Percentiles rank a stretch among this genome's conserved stretches.
These are phyloP conservation scores for Sturmia bella DNA, from an alignment of 2,888 invertebrate species.

Conservation along the genomic window DNA sequence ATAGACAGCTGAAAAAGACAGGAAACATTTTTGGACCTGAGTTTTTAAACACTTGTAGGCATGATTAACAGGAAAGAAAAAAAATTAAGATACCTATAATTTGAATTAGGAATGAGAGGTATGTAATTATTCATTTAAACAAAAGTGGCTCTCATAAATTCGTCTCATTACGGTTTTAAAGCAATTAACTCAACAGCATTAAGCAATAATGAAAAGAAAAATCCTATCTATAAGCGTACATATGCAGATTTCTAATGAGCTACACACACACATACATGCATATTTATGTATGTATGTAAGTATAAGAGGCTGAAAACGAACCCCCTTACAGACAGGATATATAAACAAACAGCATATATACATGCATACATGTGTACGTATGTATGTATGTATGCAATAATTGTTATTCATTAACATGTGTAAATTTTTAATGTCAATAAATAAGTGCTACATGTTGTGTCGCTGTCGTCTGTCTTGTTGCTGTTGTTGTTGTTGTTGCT, in stretches of 20 bases:
- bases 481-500: constrained; percentile 40
- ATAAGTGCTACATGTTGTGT: constrained; percentile 61
- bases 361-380: too few relatives aligned
- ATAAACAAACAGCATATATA: too few relatives aligned
- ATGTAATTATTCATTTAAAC: not conserved
- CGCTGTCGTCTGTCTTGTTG: constrained; percentile 24
- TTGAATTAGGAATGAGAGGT: too few relatives aligned
- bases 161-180: constrained; percentile 36
- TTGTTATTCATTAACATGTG: constrained; percentile 17
- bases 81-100: not conserved
- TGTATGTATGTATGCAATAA: too few relatives aligned
- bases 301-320: constrained; percentile 2
- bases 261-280: too few relatives aligned
- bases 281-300: too few relatives aligned
- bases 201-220: constrained; percentile 50
- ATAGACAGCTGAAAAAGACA: too few relatives aligned
- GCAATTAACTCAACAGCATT: constrained; percentile 53
- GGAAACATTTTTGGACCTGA: too few relatives aligned
- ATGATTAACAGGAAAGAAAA: too few relatives aligned
- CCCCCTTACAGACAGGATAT: too few relatives aligned
- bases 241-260: constrained; percentile 9
- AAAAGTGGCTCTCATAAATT: constrained; percentile 25
- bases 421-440: constrained; percentile 47
- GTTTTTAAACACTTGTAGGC: too few relatives aligned
- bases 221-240: too few relatives aligned